These are phyloP conservation scores for Acanthopagrus latus DNA, from an alignment of 2,797 vertebrate genomes.

Conservation along the genomic window DNA sequence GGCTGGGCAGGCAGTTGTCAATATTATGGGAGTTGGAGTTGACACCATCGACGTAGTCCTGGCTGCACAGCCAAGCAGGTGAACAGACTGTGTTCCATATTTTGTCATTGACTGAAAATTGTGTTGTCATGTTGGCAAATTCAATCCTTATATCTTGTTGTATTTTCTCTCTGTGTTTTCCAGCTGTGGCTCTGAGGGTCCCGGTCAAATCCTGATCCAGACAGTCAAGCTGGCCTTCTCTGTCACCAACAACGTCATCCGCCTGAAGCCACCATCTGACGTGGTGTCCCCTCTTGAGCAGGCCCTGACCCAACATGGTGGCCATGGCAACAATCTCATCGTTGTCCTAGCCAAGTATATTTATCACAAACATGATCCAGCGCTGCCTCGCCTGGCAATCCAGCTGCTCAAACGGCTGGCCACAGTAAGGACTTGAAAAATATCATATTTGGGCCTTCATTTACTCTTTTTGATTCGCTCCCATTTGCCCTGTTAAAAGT, in stretches of 20 bases:
- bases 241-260: slow-evolving; percentile 96
- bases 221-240: slow-evolving; percentile 97
- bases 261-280: slow-evolving; percentile 92
- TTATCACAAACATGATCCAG: slow-evolving; percentile 97
- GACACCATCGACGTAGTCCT: slow-evolving; percentile 96
- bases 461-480: no score
- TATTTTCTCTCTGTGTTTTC: slow-evolving; percentile 1
- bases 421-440: slow-evolving; percentile 82
- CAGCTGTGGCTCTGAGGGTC: slow-evolving; percentile 92
- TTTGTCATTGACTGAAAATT: background rate
- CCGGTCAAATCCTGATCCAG: slow-evolving; percentile 96
- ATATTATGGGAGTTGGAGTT: slow-evolving; percentile 98
- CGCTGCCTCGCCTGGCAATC: slow-evolving; percentile 94
- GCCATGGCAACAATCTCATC: slow-evolving; percentile 96
- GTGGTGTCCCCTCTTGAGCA: slow-evolving; percentile 94
- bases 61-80: slow-evolving; percentile 94
- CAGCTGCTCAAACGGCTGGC: slow-evolving; percentile 96
- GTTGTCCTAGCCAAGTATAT: slow-evolving; percentile 98
- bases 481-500: no score
- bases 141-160: background rate
- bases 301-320: slow-evolving; percentile 95
- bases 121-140: background rate
- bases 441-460: no score
- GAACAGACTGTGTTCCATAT: slow-evolving; percentile 8
- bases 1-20: slow-evolving; percentile 96